Evolutionary conservation across 2,888 invertebrate genomes (phyloP), one percentile per base, ranked within the genome.

Genomic region (Linnaemya tessellans): DNA sequence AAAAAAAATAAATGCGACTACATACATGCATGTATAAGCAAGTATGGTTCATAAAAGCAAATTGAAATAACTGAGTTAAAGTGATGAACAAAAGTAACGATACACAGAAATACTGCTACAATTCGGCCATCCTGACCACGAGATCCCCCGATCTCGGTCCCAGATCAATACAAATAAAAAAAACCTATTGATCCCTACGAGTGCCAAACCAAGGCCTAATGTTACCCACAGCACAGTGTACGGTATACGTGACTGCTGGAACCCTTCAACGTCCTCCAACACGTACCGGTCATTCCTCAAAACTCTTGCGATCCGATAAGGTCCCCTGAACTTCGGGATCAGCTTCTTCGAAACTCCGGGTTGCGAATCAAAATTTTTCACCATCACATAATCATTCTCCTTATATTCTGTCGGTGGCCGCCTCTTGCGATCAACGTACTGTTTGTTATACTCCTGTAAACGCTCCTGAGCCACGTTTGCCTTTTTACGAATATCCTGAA

Each of bases 341-440:
- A 82, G 15, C 38, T 84, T 84, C 3, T 62, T 80, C 0, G 84
- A 41, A 0, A 51, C 54, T 13, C 83, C 84, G 7, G 67, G 4
- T 20, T 77, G 67, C 8, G 73, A 79, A 25, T 80, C 84, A 41
- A 85, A 78, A 62, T 78, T 83, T 60, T 35, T 81, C n/a, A 87
- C 30, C 75, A 80, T 43, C n/a, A 87, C 80, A 70, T 80, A 83
- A 8, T 70, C 74, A 3, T 67, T 65, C 3, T 9, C 13, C 4
- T 3, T 1, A 46, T 80, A 83, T n/a, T 81, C 46, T 0, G 22
- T 74, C 15, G 80, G 71, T 10, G 10, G 1, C 30, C 38, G 30
- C 1, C 79, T 65, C 60, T 74, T 84, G 11, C 25, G 68, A 73
- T 73, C 51, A 7, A 78, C 64, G n/a, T 82, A 87, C 13, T 35